Evolutionary conservation across 2,888 invertebrate species (phyloP), one percentile per base, ranked within the genome.

Genomic region (Abscondita cerata): DNA sequence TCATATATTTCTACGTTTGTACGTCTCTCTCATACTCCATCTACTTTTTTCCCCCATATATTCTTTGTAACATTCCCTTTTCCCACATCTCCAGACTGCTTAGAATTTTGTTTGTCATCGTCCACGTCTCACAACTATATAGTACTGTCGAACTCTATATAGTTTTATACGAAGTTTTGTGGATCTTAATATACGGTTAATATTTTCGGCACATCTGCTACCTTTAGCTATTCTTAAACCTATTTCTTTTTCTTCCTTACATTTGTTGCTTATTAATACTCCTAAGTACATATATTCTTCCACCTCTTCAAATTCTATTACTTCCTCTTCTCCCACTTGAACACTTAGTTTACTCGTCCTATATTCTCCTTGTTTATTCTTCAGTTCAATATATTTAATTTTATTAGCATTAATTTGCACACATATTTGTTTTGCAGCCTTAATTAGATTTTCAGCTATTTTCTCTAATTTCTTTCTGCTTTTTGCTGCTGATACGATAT

Each of bases 61-160:
- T 52, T 12, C 41, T 52, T 40, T 25, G 16, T 12, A 52, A 19
- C 1, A 40, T 52, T 12, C 36, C 34, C 16, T 36, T 13, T 52
- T 52, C 53, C 53, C 53, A 53, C 15, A 53, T 25, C 25, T 53
- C 38, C 19, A n/a, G n/a, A n/a, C n/a, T n/a, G n/a, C n/a, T n/a
- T n/a, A n/a, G n/a, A n/a, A n/a, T n/a, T n/a, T n/a, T 52, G 20
- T 38, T 40, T 52, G 16, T 18, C 52, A 40, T 40, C 36, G 52
- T 52, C 52, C 38, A 51, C 9, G 36, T 34, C 51, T 33, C 36
- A 36, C 51, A 9, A 33, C 51, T 36, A 16, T 51, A 51, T 33
- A 51, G 6, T 51, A 40, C n/a, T n/a, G n/a, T n/a, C n/a, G n/a
- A 19, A 5, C 18, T 52, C 13, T 36, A 13, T 34, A 36, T 36